phyloP scores from a whole-genome alignment of 1,140 invertebrate species.

The Drosophila sechellia region DNA sequence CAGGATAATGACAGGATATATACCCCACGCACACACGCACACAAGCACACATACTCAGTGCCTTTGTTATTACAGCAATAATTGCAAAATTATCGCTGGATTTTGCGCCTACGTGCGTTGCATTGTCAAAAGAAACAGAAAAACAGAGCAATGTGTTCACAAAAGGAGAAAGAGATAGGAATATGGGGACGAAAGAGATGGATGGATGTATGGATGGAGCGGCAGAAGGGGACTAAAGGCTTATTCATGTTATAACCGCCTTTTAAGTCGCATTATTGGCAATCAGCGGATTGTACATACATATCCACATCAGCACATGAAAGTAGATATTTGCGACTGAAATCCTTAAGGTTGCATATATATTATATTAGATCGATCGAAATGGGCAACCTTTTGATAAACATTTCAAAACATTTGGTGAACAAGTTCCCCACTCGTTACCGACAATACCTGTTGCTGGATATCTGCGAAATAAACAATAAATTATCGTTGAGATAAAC shows the following conservation, averaged over 20 bases:
- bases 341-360: too few species aligned
- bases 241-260: constrained; percentile 1
- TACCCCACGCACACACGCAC: constrained; percentile 12
- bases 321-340: too few species aligned
- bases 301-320: neutral
- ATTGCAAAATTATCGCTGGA: constrained; percentile 82
- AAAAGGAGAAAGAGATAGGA: constrained; percentile 14
- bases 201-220: neutral
- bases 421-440: neutral
- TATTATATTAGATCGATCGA: too few species aligned
- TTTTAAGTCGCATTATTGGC: constrained; percentile 11
- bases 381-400: too few species aligned
- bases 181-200: neutral
- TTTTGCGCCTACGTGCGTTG: constrained; percentile 67
- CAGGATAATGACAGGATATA: constrained; percentile 58
- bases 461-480: neutral
- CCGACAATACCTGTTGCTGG: neutral
- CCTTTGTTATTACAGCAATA: constrained; percentile 80
- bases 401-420: neutral
- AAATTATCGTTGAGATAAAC: neutral
- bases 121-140: constrained; percentile 50
- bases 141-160: constrained; percentile 1
- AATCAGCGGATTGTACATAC: neutral
- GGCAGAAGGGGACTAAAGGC: neutral
- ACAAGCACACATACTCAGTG: constrained; percentile 15